A percentile compares a stretch with the other conserved stretches of the same genome.
phyloP scores from a whole-genome alignment of 2,113 vertebrate species.

The Coryphaenoides rupestris region DNA sequence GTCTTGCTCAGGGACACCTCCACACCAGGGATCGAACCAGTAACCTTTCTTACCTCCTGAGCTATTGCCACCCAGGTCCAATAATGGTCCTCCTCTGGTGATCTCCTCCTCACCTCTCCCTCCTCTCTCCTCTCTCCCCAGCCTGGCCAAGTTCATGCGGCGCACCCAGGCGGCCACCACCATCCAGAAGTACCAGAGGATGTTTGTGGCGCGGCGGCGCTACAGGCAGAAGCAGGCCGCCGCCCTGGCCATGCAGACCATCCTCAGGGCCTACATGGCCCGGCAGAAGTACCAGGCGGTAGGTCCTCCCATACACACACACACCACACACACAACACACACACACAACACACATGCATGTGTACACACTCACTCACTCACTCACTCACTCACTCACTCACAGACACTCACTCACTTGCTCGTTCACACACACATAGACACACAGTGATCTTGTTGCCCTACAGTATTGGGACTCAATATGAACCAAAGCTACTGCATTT shows the following conservation, averaged over 20 bases:
- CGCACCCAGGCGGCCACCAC: constrained; percentile 83
- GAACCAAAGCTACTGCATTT: too few species aligned
- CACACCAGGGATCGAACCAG: too few species aligned
- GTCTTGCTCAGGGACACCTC: too few species aligned
- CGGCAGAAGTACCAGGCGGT: constrained; percentile 86
- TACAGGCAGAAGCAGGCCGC: constrained; percentile 80
- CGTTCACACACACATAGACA: neutral
- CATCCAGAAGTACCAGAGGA: constrained; percentile 93
- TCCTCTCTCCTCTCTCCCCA: constrained; percentile 39
- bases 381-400: constrained; percentile 6
- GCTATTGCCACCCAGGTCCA: too few species aligned
- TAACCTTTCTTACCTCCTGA: too few species aligned
- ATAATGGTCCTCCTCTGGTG: too few species aligned
- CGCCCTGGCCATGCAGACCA: constrained; percentile 84
- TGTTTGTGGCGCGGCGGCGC: constrained; percentile 77
- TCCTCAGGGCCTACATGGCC: constrained; percentile 86
- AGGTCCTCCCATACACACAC: constrained; percentile 34
- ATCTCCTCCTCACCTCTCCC: too few species aligned
- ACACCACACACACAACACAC: neutral
- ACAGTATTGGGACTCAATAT: too few species aligned
- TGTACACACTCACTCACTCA: neutral
- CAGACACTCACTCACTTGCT: neutral
- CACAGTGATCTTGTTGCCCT: neutral
- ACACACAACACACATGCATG: neutral
- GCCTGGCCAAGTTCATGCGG: constrained; percentile 86